Percentiles rank a stretch among this genome's conserved stretches.
Conservation (phyloP, 2,797 vertebrate genomes). For the Enteromius thamalakanensis region DNA sequence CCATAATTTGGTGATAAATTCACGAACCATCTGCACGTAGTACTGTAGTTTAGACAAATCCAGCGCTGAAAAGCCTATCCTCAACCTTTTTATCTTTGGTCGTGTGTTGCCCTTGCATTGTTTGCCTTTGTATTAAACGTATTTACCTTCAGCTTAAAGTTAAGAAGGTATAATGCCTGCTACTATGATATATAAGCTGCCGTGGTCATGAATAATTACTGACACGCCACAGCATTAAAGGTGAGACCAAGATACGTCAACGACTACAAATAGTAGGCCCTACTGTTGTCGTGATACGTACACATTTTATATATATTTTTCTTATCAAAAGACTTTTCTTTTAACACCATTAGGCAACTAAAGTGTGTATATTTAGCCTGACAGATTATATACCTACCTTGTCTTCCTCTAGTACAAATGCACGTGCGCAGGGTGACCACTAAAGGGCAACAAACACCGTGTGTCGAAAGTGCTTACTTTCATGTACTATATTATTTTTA, state of each 20-base stretch:
- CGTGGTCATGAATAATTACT: not conserved
- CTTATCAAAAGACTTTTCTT: not conserved
- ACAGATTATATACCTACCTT: not conserved
- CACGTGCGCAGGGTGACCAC: not conserved
- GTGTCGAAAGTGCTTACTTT: not conserved
- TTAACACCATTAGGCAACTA: not conserved
- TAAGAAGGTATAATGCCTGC: not conserved
- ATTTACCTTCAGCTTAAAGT: not conserved
- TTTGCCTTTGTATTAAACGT: not conserved
- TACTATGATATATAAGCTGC: not conserved
- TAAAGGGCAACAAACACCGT: not conserved
- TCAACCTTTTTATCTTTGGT: not conserved
- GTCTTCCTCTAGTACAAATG: not conserved
- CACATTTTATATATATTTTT: not conserved
- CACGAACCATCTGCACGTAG: not conserved
- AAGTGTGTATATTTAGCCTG: not conserved
- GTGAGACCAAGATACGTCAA: too few relatives aligned
- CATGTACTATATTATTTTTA: not conserved
- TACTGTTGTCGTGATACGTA: not conserved
- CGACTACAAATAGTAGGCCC: not conserved
- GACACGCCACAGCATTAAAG: not conserved
- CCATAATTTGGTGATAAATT: not conserved
- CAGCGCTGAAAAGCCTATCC: not conserved
- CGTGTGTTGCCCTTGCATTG: not conserved
- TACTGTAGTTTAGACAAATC: not conserved